Conservation (phyloP, 2,888 invertebrate species). For the Parthenolecanium corni region DNA sequence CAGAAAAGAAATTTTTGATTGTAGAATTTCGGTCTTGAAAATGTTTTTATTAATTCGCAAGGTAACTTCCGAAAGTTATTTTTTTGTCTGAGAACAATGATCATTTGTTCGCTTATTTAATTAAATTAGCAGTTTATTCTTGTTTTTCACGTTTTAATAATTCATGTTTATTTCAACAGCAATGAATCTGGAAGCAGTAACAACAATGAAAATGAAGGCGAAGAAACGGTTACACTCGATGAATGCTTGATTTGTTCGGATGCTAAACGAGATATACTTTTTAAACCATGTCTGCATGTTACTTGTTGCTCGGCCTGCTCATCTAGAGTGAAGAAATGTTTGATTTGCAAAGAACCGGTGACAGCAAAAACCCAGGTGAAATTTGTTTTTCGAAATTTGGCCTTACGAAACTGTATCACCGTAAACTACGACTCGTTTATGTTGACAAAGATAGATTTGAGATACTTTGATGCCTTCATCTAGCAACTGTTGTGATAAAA, state of each 20-base stretch:
- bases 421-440: no score
- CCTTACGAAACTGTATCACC: no score
- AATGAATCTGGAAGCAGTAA: constrained; percentile 4
- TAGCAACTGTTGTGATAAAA: no score
- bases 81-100: no score
- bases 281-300: constrained; percentile 85
- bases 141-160: neutral
- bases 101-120: no score
- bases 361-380: constrained; percentile 50
- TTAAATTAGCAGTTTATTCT: no score
- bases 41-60: no score
- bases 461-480: no score
- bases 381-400: neutral
- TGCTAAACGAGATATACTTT: constrained; percentile 77
- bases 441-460: no score
- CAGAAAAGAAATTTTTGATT: no score
- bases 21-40: no score
- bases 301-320: constrained; percentile 87
- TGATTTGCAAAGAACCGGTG: constrained; percentile 80
- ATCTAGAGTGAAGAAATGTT: constrained; percentile 82
- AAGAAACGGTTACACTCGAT: constrained; percentile 49
- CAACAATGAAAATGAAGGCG: constrained; percentile 30
- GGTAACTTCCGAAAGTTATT: no score
- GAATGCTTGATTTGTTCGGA: constrained; percentile 94
- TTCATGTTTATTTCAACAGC: neutral